Evolutionary conservation across 2,888 invertebrate species (phyloP).

Genomic region (Apamea epomidion): DNA sequence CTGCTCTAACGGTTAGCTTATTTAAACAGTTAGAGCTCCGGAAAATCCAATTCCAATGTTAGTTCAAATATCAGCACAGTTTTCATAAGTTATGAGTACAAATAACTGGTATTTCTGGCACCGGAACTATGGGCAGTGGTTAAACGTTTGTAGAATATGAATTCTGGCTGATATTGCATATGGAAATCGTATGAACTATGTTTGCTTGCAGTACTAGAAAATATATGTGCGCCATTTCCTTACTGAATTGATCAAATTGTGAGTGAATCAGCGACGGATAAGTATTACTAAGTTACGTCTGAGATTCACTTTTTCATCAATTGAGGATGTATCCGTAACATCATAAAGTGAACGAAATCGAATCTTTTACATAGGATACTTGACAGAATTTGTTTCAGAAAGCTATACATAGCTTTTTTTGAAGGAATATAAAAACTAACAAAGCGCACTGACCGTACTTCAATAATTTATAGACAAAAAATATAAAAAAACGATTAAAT

Average conservation of each 20-base stretch:
- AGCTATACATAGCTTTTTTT: neutral
- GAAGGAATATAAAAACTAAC: too few species aligned
- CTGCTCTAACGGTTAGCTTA: neutral
- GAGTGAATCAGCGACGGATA: constrained; percentile 1
- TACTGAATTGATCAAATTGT: constrained; percentile 22
- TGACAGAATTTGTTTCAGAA: neutral
- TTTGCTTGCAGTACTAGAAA: constrained; percentile 12
- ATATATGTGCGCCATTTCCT: neutral
- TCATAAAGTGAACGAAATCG: constrained; percentile 4
- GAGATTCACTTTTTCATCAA: constrained; percentile 8
- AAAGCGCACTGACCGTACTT: too few species aligned
- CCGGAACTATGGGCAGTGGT: neutral
- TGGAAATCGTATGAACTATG: constrained; percentile 14
- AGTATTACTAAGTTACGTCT: constrained; percentile 16
- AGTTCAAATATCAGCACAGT: constrained; percentile 18
- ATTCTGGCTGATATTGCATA: constrained; percentile 18
- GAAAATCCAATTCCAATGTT: constrained; percentile 17
- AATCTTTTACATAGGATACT: constrained; percentile 10
- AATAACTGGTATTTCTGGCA: constrained; percentile 34
- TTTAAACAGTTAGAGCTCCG: neutral
- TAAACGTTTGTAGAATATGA: constrained; percentile 29
- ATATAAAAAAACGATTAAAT: too few species aligned
- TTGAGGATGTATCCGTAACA: constrained; percentile 19
- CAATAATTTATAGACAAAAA: too few species aligned
- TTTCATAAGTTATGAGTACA: constrained; percentile 32